Conservation (phyloP, 2,797 vertebrate species). For the Otolemur crassicaudatus region DNA sequence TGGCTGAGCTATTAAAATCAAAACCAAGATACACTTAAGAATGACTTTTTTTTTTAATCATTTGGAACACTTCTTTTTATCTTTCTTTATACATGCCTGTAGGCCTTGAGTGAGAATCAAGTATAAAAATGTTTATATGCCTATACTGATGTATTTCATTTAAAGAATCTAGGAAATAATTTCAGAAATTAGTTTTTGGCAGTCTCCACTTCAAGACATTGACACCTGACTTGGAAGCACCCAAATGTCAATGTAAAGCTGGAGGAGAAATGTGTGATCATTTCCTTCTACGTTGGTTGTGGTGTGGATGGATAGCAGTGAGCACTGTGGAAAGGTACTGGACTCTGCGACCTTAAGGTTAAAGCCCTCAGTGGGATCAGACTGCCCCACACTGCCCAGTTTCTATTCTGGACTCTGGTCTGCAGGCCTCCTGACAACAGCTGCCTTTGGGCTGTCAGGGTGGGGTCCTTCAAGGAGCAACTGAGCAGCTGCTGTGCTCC, state of each 20-base stretch:
- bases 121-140: neutral
- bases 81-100: neutral
- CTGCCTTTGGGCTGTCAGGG: neutral
- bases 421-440: neutral
- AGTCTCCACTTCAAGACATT: neutral
- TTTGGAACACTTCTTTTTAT: neutral
- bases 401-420: slow-evolving; percentile 49
- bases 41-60: neutral
- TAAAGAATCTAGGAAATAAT: neutral
- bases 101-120: neutral
- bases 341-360: neutral
- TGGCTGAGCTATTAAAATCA: neutral
- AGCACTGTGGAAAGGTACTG: no score
- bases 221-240: neutral
- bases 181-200: neutral
- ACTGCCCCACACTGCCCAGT: neutral
- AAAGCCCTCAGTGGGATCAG: neutral
- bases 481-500: neutral
- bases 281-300: neutral
- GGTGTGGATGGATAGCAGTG: no score
- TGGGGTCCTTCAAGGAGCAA: neutral
- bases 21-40: neutral
- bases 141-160: neutral
- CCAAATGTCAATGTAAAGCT: neutral
- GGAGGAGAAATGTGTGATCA: neutral